A percentile compares a stretch with the other conserved stretches of the same genome.
Conservation (phyloP, 2,888 invertebrate species). For the Stenodema calcarata region DNA sequence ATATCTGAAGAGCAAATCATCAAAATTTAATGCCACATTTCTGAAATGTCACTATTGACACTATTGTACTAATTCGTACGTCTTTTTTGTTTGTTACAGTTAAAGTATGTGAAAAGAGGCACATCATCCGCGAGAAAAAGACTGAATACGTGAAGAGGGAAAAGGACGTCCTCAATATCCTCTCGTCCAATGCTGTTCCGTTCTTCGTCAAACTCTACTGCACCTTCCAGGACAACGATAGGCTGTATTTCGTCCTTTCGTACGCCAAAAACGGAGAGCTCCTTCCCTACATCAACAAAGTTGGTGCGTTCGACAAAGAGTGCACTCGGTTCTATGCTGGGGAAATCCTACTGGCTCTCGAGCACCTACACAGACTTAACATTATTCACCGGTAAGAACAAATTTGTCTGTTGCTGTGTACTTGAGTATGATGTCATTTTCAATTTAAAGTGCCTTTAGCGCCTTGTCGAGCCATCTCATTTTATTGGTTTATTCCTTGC, state of each 20-base stretch:
- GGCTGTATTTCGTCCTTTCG: conserved; percentile 93
- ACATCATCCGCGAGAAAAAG: conserved; percentile 92
- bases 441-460: neutral
- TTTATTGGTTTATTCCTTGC: neutral
- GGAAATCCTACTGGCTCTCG: conserved; percentile 89
- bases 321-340: conserved; percentile 93
- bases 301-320: conserved; percentile 86
- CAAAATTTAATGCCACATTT: too few relatives aligned
- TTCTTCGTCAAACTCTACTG: conserved; percentile 94
- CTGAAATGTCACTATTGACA: too few relatives aligned
- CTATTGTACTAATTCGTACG: too few relatives aligned
- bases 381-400: conserved; percentile 79
- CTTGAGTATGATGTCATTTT: too few relatives aligned
- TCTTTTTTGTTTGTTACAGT: conserved; percentile 69
- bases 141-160: conserved; percentile 91
- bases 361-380: conserved; percentile 85
- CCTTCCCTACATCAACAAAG: conserved; percentile 86
- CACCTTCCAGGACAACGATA: conserved; percentile 93
- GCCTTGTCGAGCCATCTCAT: neutral
- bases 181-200: conserved; percentile 73
- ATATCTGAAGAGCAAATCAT: too few relatives aligned
- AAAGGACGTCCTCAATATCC: conserved; percentile 88
- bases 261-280: conserved; percentile 96
- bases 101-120: conserved; percentile 96
- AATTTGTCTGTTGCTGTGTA: neutral